A percentile compares a stretch with the other conserved stretches of the same genome.
phyloP scores from a whole-genome alignment of 2,113 vertebrate species.

The Synchiropus splendidus region DNA sequence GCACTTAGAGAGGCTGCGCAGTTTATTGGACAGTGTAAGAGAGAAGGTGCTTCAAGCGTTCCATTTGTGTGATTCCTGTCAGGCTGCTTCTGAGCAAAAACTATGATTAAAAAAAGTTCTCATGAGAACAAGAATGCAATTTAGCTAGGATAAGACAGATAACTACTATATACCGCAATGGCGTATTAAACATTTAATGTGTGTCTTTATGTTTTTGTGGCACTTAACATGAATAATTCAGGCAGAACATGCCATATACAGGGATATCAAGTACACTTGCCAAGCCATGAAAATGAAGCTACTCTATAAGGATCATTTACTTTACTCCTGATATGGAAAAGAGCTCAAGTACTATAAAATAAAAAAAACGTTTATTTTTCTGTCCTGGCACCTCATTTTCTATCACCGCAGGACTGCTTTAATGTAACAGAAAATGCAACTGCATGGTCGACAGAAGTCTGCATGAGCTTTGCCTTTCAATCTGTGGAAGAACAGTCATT shows the following conservation, averaged over 20 bases:
- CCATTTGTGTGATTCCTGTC: conserved; percentile 37
- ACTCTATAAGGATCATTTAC: conserved; percentile 40
- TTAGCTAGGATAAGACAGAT: conserved; percentile 43
- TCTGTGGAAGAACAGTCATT: conserved; percentile 49
- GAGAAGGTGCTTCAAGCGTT: conserved; percentile 39
- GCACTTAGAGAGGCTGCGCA: conserved; percentile 33
- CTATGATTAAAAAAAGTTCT: conserved; percentile 10
- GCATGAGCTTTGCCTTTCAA: conserved; percentile 71
- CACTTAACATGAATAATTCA: conserved; percentile 46
- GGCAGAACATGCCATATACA: conserved; percentile 58
- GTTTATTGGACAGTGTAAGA: conserved; percentile 15
- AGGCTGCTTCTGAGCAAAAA: conserved; percentile 35
- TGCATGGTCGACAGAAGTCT: conserved; percentile 69
- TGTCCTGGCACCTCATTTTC: conserved; percentile 22
- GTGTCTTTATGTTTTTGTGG: conserved; percentile 35
- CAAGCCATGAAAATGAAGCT: conserved; percentile 57
- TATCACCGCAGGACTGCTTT: conserved; percentile 36
- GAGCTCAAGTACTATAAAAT: conserved; percentile 40
- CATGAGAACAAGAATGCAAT: conserved; percentile 35
- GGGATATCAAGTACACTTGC: conserved; percentile 47
- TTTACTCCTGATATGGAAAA: conserved; percentile 38
- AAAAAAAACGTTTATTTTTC: conserved; percentile 25
- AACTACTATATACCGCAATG: conserved; percentile 42
- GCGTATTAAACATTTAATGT: conserved; percentile 24
- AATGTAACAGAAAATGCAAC: conserved; percentile 59